Conservation (phyloP, 2,888 invertebrate species). For the Diabrotica balteata region DNA sequence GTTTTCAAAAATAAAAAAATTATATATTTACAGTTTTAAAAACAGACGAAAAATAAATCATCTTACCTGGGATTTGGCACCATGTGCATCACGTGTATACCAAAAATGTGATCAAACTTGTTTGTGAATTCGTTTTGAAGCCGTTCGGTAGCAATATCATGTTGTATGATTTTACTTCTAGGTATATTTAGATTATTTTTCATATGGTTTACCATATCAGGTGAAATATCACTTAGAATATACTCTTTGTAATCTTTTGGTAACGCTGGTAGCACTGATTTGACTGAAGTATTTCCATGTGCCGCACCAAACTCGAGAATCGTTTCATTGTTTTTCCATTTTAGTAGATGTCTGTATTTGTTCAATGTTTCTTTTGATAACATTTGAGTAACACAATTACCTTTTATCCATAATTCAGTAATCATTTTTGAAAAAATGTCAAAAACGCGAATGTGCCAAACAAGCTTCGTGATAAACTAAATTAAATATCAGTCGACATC, state of each 20-base stretch:
- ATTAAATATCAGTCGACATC: too few species aligned
- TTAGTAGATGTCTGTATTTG: constrained; percentile 11
- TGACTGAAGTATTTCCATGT: constrained; percentile 6
- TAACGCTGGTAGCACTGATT: not conserved
- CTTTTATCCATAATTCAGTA: not conserved
- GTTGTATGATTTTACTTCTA: not conserved
- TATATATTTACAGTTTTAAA: too few species aligned
- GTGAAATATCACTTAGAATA: constrained; percentile 3
- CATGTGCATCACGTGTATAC: constrained; percentile 12
- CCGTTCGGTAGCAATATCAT: not conserved
- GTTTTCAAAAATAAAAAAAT: too few species aligned
- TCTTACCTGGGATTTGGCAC: constrained; percentile 9
- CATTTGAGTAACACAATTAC: not conserved
- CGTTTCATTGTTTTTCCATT: constrained; percentile 9
- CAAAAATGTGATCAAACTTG: constrained; percentile 15
- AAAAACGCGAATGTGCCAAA: too few species aligned
- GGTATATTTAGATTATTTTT: not conserved
- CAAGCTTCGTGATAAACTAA: too few species aligned
- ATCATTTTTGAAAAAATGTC: not conserved
- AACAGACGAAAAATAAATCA: too few species aligned
- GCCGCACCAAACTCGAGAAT: constrained; percentile 6
- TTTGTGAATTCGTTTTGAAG: too few species aligned
- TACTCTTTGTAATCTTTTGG: not conserved
- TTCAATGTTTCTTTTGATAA: not conserved
- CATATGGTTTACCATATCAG: constrained; percentile 8